Base-by-base conservation (phyloP, 2,888 invertebrate species). In the Microctonus hyperodae region DNA sequence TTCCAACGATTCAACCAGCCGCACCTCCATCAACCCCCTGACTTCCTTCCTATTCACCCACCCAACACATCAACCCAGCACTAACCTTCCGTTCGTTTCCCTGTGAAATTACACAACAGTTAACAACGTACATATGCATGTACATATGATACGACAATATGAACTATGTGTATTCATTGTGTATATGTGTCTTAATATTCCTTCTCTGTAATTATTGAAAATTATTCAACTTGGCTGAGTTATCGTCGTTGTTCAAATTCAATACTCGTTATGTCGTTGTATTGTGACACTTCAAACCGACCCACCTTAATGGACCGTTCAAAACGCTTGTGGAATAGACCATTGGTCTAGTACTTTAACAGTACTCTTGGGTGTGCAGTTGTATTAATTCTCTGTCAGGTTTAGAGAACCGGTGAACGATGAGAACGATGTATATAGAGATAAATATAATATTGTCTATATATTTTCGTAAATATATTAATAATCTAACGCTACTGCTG, bases 1-100 rank as follows among this genome's bases (percentile, higher is more conserved):
- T 72, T 71, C 74, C 64, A 69, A 68, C 66, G 62, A 72, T 70
- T 71, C 68, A 68, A 63, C 44, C 59, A 31, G 35, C 58, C 56
- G 40, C 44, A 62, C 35, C 70, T 60, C 68, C 56, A 62, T 60
- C 50, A 55, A 56, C 57, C 35, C 51, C 50, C 61, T 65, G 28
- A 23, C 61, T 61, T 25, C 50, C 51, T 65, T 60, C 63, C 37
- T 33, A 51, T 66, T 56, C 33, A 69, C 62, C 55, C 40, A 69
- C 62, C 59, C 55, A 55, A 33, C 56, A 56, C 44, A 33, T 31
- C 56, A 9, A n/a, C 33, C 31, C 33, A 33, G 16, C n/a, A 20
- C 33, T 57, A 56, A 28, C 28, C 62, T 56, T 40, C 51, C 59
- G 58, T 67, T 65, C 64, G 58, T 67, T 71, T 67, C 60, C 64